Evolutionary conservation across 2,113 vertebrate genomes (phyloP).

Genomic region (Heterotilapia buettikoferi): DNA sequence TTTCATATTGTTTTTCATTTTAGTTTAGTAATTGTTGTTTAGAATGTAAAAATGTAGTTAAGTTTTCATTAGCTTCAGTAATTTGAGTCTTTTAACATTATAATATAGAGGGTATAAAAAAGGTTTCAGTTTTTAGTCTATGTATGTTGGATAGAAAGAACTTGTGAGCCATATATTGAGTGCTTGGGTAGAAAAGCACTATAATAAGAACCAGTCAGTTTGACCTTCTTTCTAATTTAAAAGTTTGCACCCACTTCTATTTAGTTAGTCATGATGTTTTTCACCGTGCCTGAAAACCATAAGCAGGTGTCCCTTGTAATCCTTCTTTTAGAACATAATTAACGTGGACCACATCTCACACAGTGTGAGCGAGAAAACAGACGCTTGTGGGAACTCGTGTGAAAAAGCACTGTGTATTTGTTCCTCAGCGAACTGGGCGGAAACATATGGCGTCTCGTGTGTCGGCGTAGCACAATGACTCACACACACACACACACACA

Average conservation of each 20-base stretch:
- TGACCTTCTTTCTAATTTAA: background rate
- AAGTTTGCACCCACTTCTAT: background rate
- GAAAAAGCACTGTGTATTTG: conserved; percentile 36
- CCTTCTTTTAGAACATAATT: conserved; percentile 13
- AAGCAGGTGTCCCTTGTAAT: conserved; percentile 40
- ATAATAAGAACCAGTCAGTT: background rate
- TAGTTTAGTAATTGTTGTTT: background rate
- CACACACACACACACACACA: background rate
- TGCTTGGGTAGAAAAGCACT: background rate
- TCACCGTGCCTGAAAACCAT: background rate
- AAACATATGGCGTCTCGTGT: conserved; percentile 54
- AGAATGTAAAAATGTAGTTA: background rate
- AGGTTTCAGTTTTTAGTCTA: background rate
- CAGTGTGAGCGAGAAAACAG: conserved; percentile 32
- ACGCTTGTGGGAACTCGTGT: conserved; percentile 2
- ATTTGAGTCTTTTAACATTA: background rate
- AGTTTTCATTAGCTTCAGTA: background rate
- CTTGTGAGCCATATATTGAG: background rate
- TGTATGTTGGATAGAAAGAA: background rate
- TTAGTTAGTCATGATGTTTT: background rate
- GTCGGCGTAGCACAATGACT: conserved; percentile 47
- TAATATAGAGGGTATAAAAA: background rate
- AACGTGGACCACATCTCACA: background rate
- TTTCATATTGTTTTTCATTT: background rate
- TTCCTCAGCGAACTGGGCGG: conserved; percentile 33